phyloP scores from a whole-genome alignment of 2,888 invertebrate species.

The Syrista parreyssii region DNA sequence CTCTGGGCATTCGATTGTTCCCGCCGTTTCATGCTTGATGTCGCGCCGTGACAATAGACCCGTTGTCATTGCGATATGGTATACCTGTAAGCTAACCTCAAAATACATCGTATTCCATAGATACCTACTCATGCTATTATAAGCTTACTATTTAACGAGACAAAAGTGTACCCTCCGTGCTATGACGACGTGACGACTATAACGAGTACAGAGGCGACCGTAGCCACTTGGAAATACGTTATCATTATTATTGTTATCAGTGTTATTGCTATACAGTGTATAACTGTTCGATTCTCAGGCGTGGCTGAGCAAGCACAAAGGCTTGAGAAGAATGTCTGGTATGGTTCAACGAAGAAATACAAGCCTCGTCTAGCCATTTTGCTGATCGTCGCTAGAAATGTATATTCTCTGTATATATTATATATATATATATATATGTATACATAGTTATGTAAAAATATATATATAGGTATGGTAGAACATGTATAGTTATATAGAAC shows the following conservation, averaged over 20 bases:
- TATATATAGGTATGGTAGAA: not conserved
- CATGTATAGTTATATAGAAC: not conserved
- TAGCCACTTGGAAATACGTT: not conserved
- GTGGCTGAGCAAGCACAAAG: constrained; percentile 57
- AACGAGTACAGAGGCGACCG: not conserved
- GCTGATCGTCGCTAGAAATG: not conserved
- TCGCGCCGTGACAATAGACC: constrained; percentile 12
- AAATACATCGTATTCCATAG: not conserved
- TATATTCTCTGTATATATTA: not conserved
- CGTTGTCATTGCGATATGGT: not conserved
- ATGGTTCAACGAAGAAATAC: constrained; percentile 40
- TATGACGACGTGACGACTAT: not conserved
- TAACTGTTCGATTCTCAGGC: constrained; percentile 41
- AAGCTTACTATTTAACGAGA: not conserved
- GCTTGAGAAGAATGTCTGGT: constrained; percentile 23
- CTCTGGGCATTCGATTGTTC: constrained; percentile 42
- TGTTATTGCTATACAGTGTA: constrained; percentile 6
- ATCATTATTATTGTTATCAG: not conserved
- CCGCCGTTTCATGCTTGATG: constrained; percentile 47
- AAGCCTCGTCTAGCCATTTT: constrained; percentile 23
- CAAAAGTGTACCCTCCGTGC: not conserved
- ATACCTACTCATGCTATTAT: not conserved
- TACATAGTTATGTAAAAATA: not conserved
- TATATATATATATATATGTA: not conserved
- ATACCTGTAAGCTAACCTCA: not conserved